A percentile compares a stretch with the other conserved stretches of the same genome.
Evolutionary conservation across 2,113 vertebrate genomes (phyloP).

Genomic region (Hippotragus niger): DNA sequence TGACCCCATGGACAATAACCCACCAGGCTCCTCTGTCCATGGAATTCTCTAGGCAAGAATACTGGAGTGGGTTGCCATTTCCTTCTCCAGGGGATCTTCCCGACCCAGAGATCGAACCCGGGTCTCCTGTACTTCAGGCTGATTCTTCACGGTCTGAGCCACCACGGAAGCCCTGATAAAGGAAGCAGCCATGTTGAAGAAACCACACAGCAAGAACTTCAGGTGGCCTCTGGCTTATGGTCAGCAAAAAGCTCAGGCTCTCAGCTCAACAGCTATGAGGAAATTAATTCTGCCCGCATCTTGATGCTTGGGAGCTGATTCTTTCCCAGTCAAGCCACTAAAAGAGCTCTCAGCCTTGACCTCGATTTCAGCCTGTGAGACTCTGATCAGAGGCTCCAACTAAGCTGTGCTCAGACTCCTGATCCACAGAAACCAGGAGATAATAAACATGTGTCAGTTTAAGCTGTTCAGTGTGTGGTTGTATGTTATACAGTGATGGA

Average conservation of each 20-base stretch:
- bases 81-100: not conserved
- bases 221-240: not conserved
- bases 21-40: not conserved
- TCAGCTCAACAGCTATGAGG: not conserved
- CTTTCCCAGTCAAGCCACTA: not conserved
- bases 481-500: not conserved
- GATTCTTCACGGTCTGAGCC: not conserved
- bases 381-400: not conserved
- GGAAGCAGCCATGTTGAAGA: not conserved
- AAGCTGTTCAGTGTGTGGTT: not conserved
- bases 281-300: not conserved
- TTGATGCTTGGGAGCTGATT: not conserved
- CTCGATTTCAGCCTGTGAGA: not conserved
- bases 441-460: not conserved
- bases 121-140: not conserved
- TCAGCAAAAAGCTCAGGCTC: not conserved
- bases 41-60: not conserved
- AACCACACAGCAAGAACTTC: not conserved
- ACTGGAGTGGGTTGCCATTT: not conserved
- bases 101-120: not conserved
- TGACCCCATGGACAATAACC: not conserved
- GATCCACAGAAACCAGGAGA: not conserved
- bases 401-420: not conserved
- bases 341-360: not conserved
- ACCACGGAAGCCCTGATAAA: not conserved